Conservation (phyloP, 2,888 invertebrate species). For the Melieria crassipennis region DNA sequence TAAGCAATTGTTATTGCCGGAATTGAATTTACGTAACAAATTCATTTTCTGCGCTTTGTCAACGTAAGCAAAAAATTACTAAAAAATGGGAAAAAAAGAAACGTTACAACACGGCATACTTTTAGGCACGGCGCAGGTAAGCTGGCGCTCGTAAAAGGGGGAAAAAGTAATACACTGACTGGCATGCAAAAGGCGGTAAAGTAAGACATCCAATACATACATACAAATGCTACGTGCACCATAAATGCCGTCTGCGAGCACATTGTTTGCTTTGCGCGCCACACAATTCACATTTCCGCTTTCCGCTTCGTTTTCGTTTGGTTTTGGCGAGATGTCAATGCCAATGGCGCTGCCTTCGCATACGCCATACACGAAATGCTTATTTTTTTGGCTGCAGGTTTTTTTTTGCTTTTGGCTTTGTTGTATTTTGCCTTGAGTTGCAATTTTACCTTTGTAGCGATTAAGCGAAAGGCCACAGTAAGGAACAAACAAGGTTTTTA, state of each 20-base stretch:
- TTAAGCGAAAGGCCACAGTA: too few species aligned
- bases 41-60: neutral
- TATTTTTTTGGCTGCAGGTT: neutral
- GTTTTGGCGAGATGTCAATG: neutral
- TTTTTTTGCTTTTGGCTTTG: neutral
- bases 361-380: neutral
- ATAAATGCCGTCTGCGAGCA: neutral
- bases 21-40: conserved; percentile 4
- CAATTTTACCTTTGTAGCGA: too few species aligned
- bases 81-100: neutral
- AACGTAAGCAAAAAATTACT: too few species aligned
- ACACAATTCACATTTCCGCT: conserved; percentile 1
- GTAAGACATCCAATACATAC: neutral
- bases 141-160: neutral
- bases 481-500: too few species aligned
- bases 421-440: too few species aligned
- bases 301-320: neutral
- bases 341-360: neutral
- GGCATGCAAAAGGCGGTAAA: neutral
- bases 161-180: neutral
- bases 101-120: neutral
- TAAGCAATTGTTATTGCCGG: too few species aligned
- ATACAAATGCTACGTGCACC: neutral
- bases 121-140: neutral
- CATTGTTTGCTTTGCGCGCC: neutral